Evolutionary conservation across 92 coral and sea anemone species (phyloP).

Genomic region (Epizoanthus stellaris): DNA sequence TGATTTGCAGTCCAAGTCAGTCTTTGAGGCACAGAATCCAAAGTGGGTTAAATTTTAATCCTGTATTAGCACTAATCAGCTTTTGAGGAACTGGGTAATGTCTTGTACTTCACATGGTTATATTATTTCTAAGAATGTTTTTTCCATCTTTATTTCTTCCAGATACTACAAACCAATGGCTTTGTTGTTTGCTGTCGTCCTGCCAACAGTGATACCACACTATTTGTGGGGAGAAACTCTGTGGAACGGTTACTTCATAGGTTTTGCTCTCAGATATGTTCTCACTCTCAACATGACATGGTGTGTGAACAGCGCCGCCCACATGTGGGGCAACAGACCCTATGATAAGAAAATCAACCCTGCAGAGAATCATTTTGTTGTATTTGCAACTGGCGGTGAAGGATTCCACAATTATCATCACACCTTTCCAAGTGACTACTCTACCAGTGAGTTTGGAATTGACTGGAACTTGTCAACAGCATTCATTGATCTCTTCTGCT

Average conservation of each 20-base stretch:
- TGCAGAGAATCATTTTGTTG: constrained; percentile 63
- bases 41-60: no score
- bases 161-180: constrained; percentile 69
- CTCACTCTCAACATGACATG: constrained; percentile 71
- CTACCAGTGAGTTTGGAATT: constrained; percentile 69
- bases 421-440: constrained; percentile 80
- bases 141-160: neutral
- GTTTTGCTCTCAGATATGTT: constrained; percentile 68
- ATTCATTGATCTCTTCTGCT: constrained; percentile 53
- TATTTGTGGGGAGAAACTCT: constrained; percentile 76
- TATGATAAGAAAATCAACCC: constrained; percentile 77
- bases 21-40: no score
- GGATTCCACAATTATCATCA: constrained; percentile 83
- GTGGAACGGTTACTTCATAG: constrained; percentile 63
- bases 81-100: no score
- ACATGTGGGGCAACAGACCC: constrained; percentile 72
- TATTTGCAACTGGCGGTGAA: constrained; percentile 52
- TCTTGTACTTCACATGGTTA: neutral
- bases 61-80: no score
- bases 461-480: constrained; percentile 50
- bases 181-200: constrained; percentile 34
- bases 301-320: constrained; percentile 80
- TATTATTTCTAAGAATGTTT: neutral
- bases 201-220: constrained; percentile 63
- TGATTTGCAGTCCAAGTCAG: no score